phyloP scores from a whole-genome alignment of 2,113 vertebrate genomes.

The Cyanoderma ruficeps region DNA sequence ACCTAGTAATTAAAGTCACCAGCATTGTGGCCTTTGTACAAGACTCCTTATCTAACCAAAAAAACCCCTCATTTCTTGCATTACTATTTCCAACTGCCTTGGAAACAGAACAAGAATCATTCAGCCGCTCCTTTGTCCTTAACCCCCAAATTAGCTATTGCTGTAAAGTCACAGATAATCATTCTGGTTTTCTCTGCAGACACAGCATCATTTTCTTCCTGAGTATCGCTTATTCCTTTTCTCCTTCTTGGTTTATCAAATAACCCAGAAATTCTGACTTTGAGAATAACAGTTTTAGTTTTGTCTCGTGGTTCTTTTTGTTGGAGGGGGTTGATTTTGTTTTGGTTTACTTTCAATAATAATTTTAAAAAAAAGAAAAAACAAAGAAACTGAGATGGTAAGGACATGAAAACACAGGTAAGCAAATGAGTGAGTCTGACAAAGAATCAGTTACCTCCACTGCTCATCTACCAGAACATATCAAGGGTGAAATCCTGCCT shows the following conservation, averaged over 20 bases:
- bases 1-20: slow-evolving; percentile 40
- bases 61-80: neutral
- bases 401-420: neutral
- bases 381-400: neutral
- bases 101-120: neutral
- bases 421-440: neutral
- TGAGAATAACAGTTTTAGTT: neutral
- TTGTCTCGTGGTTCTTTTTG: neutral
- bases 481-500: neutral
- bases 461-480: neutral
- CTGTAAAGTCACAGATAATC: neutral
- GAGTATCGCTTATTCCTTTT: neutral
- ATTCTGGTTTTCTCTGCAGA: neutral
- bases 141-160: neutral
- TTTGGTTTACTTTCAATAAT: neutral
- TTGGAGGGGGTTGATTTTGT: neutral
- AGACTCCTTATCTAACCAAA: neutral
- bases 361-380: too few species aligned
- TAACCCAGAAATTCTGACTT: neutral
- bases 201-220: neutral
- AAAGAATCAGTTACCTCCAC: neutral
- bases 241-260: neutral
- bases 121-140: neutral
- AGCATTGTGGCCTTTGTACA: neutral
- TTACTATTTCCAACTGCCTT: neutral